Percentiles rank a stretch among this genome's conserved stretches.
phyloP scores from a whole-genome alignment of 2,797 vertebrate genomes.

The Periparus ater region DNA sequence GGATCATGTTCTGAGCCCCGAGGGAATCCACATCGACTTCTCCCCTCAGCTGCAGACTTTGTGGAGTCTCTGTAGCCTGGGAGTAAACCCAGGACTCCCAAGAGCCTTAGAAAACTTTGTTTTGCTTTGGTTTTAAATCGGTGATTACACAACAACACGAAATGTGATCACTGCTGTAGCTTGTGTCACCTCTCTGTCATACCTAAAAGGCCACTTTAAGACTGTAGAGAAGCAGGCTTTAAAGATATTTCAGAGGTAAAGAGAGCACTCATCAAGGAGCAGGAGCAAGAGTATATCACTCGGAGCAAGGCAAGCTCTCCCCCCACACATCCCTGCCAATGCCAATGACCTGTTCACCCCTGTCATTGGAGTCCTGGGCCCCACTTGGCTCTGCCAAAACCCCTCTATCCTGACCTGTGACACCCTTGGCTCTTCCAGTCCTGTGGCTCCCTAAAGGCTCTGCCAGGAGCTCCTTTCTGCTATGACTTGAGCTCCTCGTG shows the following conservation, averaged over 20 bases:
- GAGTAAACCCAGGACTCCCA: background rate
- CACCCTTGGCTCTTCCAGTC: background rate
- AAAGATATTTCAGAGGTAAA: background rate
- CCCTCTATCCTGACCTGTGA: background rate
- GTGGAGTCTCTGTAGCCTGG: background rate
- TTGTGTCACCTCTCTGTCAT: background rate
- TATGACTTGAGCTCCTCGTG: background rate
- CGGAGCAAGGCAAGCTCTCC: background rate
- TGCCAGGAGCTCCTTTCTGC: background rate
- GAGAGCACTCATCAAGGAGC: background rate
- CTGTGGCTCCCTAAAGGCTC: background rate
- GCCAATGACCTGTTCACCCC: background rate
- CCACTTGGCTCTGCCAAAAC: background rate
- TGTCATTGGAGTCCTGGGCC: background rate
- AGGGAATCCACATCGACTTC: background rate
- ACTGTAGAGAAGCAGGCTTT: background rate
- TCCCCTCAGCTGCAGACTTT: background rate
- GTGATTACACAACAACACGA: background rate
- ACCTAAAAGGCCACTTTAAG: background rate
- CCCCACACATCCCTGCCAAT: background rate
- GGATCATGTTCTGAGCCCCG: background rate
- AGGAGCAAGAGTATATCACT: background rate
- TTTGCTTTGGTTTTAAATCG: background rate
- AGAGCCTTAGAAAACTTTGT: background rate
- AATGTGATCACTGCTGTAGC: accelerated